Conservation (phyloP, 1,140 invertebrate genomes). For the Geopemphigus sp. region DNA sequence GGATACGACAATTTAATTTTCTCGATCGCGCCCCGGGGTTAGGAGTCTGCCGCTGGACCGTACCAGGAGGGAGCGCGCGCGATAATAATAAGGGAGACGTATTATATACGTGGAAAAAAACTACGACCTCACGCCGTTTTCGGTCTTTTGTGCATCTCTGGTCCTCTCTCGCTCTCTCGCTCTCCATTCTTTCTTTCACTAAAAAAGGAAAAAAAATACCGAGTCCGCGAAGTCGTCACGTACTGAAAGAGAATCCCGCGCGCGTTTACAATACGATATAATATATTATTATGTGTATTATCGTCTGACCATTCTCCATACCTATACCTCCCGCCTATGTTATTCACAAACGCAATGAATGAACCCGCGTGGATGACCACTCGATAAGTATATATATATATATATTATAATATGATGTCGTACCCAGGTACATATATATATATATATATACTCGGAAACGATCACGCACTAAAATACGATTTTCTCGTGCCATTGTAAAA, state of each 20-base stretch:
- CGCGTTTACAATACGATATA: too few relatives aligned
- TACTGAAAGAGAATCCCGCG: background rate
- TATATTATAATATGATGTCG: background rate
- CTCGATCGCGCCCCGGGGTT: background rate
- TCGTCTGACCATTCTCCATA: background rate
- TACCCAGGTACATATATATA: background rate
- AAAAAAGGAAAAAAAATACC: background rate
- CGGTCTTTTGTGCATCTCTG: background rate
- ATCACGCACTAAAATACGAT: background rate
- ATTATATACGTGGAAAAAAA: slow-evolving; percentile 10
- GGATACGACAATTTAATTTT: slow-evolving; percentile 5
- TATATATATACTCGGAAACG: too few relatives aligned
- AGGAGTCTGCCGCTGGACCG: background rate
- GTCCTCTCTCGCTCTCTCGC: background rate
- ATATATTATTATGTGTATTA: too few relatives aligned
- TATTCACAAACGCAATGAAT: slow-evolving; percentile 18
- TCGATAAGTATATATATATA: background rate
- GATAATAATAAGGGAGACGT: background rate
- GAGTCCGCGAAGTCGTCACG: slow-evolving; percentile 19
- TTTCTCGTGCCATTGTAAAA: background rate
- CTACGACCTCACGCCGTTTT: slow-evolving; percentile 34
- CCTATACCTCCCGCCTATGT: background rate
- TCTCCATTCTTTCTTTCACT: too few relatives aligned
- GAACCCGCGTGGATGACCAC: slow-evolving; percentile 35
- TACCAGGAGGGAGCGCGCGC: too few relatives aligned